Evolutionary conservation across 1,140 invertebrate genomes (phyloP).

Genomic region (fruit fly (Drosophila melanogaster)): Release_6_plus_ISO1_MT NT_037436.4:16115501-16116000

Average conservation of each 20-base stretch:
- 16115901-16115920: conserved; percentile 27
- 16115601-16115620: conserved; percentile 27
- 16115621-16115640: conserved; percentile 12
- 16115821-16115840: conserved; percentile 89
- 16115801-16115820: conserved; percentile 92
- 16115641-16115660: conserved; percentile 17
- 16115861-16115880: conserved; percentile 64
- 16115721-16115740: conserved; percentile 88
- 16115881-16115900: conserved; percentile 62
- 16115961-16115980: conserved; percentile 19
- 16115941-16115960: conserved; percentile 10
- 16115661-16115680: conserved; percentile 74
- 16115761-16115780: conserved; percentile 88
- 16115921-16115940: conserved; percentile 18
- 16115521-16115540: conserved; percentile 1
- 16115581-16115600: conserved; percentile 18
- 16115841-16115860: neutral
- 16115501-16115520: conserved; percentile 1
- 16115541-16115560: conserved; percentile 69
- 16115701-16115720: conserved; percentile 93
- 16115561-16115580: conserved; percentile 13
- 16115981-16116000: conserved; percentile 36
- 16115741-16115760: conserved; percentile 90
- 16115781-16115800: conserved; percentile 92
- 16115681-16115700: conserved; percentile 87